phyloP scores from a whole-genome alignment of 2,797 vertebrate species.

The Sebastes baramenuke region DNA sequence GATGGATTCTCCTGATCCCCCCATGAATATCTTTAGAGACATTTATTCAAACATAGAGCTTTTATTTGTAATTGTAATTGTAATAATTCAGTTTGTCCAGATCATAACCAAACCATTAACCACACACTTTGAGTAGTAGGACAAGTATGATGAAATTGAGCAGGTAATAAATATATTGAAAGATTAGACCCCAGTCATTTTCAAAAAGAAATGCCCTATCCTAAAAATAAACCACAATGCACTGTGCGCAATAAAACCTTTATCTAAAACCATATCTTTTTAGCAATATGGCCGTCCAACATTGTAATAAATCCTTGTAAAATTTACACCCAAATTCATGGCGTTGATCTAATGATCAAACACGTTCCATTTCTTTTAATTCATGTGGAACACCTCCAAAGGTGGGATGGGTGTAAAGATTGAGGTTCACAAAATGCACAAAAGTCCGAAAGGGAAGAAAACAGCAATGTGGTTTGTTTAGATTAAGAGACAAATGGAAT shows the following conservation, averaged over 20 bases:
- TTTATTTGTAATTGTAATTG: not conserved
- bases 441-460: too few relatives aligned
- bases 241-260: not conserved
- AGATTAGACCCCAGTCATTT: not conserved
- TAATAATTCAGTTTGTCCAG: not conserved
- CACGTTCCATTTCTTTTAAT: not conserved
- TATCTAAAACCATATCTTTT: too few relatives aligned
- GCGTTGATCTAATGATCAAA: not conserved
- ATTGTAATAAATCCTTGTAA: not conserved
- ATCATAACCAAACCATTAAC: not conserved
- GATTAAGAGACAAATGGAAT: too few relatives aligned
- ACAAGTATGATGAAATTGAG: not conserved
- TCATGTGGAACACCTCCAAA: not conserved
- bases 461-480: not conserved
- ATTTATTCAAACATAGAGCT: not conserved
- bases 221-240: not conserved
- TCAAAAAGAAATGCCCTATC: not conserved
- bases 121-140: not conserved
- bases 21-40: not conserved
- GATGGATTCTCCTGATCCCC: not conserved
- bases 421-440: too few relatives aligned
- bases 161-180: not conserved
- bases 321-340: not conserved
- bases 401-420: not conserved
- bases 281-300: not conserved